These are phyloP conservation scores for Melipona quadrifasciata DNA, from an alignment of 1,140 invertebrate species.

Conservation along the genomic window DNA sequence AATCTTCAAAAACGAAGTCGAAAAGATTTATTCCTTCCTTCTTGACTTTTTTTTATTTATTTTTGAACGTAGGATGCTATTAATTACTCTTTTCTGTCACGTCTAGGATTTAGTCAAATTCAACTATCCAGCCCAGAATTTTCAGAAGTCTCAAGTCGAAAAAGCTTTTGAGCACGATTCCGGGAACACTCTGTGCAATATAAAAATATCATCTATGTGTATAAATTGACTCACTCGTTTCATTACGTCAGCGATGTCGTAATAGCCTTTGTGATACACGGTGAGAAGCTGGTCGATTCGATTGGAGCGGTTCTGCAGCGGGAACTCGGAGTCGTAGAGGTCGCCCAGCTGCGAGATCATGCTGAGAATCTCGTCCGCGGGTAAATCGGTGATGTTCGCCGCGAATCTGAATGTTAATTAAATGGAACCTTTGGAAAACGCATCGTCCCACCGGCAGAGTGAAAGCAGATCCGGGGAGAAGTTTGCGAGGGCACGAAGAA, in stretches of 20 bases:
- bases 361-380: slow-evolving; percentile 32
- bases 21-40: too few species aligned
- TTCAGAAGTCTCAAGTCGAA: too few species aligned
- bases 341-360: slow-evolving; percentile 53
- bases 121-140: too few species aligned
- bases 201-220: background rate
- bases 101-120: too few species aligned
- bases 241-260: slow-evolving; percentile 58
- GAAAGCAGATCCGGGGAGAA: background rate
- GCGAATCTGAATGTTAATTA: slow-evolving; percentile 34
- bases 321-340: slow-evolving; percentile 46
- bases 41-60: too few species aligned
- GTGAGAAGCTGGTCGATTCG: slow-evolving; percentile 49
- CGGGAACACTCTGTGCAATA: too few species aligned
- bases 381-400: slow-evolving; percentile 40
- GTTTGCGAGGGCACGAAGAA: background rate
- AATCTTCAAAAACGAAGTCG: too few species aligned
- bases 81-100: too few species aligned
- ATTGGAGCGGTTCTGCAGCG: background rate
- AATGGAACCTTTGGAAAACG: background rate
- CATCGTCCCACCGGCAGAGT: too few species aligned
- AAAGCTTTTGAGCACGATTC: too few species aligned
- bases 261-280: slow-evolving; percentile 29
- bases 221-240: slow-evolving; percentile 29
- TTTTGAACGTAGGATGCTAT: too few species aligned